Evolutionary conservation across 2,113 vertebrate species (phyloP).

Genomic region (Capreolus pygargus): DNA sequence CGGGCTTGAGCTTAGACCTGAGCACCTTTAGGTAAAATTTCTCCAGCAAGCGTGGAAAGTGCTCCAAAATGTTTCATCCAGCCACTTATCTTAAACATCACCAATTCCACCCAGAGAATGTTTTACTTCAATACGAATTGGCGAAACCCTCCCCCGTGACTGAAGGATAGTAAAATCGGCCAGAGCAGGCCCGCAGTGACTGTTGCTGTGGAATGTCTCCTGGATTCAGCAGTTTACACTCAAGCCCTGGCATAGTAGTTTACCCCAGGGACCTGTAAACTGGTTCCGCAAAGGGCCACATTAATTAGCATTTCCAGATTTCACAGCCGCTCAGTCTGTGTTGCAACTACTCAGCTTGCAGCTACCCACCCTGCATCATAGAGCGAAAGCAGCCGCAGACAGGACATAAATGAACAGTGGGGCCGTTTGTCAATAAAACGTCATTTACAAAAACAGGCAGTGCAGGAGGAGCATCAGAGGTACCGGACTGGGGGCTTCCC

Average conservation of each 20-base stretch:
- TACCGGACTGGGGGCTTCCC: neutral
- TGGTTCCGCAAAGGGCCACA: neutral
- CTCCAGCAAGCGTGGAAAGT: neutral
- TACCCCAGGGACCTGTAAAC: neutral
- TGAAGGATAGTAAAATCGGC: neutral
- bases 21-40: neutral
- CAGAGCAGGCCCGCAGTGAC: neutral
- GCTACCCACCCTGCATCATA: neutral
- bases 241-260: neutral
- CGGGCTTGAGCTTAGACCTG: neutral
- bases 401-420: neutral
- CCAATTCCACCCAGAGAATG: neutral
- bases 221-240: neutral
- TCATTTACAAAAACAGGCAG: neutral
- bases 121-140: neutral
- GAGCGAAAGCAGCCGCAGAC: neutral
- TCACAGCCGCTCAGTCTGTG: neutral
- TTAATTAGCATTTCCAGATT: neutral
- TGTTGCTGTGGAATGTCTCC: neutral
- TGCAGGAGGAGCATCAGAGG: neutral
- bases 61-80: neutral
- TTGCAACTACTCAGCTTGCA: neutral
- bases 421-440: neutral
- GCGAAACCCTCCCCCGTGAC: neutral
- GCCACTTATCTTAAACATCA: neutral